Conservation (phyloP, 2,888 invertebrate species). For the Nemotelus nigrinus region DNA sequence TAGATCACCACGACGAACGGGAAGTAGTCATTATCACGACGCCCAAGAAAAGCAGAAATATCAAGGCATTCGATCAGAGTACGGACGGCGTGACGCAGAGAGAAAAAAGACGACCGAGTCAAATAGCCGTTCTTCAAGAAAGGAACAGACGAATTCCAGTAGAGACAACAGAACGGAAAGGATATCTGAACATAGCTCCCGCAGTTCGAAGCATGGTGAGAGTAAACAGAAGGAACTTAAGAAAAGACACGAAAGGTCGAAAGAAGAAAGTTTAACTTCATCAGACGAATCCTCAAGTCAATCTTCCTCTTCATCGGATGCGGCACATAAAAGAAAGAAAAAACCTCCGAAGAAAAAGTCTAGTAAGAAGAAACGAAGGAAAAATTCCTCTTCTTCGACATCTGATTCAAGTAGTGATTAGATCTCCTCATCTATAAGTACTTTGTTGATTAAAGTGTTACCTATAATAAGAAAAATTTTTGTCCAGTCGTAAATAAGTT, state of each 20-base stretch:
- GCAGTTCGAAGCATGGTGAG: too few species aligned
- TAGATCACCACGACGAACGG: neutral
- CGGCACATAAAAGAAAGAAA: neutral
- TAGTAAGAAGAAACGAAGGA: constrained; percentile 53
- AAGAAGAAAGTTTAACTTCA: neutral
- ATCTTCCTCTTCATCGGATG: neutral
- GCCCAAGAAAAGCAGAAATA: constrained; percentile 3
- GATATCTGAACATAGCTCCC: too few species aligned
- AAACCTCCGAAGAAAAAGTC: constrained; percentile 48
- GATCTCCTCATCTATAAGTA: neutral
- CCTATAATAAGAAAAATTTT: neutral
- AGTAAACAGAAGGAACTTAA: too few species aligned
- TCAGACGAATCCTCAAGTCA: neutral
- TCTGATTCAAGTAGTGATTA: constrained; percentile 45
- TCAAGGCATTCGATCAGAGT: neutral
- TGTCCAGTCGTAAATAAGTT: neutral
- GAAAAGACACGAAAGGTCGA: neutral
- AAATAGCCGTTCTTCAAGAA: too few species aligned
- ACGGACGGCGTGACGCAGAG: too few species aligned
- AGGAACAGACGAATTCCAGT: too few species aligned
- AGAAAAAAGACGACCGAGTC: too few species aligned
- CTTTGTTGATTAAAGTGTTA: too few species aligned
- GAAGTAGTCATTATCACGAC: neutral
- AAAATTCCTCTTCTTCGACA: constrained; percentile 39
- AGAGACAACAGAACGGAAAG: too few species aligned